Evolutionary conservation across 1,140 invertebrate species (phyloP).

Genomic region (Drosophila bocqueti): DNA sequence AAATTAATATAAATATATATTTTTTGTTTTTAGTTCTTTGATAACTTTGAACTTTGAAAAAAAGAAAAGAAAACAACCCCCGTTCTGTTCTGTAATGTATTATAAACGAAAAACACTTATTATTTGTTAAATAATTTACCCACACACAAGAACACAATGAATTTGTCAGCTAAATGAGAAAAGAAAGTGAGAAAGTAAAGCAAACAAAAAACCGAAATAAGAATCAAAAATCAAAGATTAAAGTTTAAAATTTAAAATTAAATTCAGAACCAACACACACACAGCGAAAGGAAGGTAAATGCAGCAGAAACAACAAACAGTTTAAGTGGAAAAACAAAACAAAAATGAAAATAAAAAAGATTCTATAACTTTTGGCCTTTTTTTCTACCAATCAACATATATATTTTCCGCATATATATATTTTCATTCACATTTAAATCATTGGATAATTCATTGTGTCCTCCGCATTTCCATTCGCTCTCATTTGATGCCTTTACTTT

Average conservation of each 20-base stretch:
- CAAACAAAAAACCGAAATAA: neutral
- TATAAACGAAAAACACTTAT: constrained; percentile 26
- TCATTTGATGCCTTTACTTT: constrained; percentile 29
- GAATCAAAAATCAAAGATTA: constrained; percentile 18
- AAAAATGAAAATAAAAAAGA: constrained; percentile 64
- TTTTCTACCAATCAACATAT: constrained; percentile 24
- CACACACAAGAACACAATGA: constrained; percentile 75
- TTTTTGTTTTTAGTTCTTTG: constrained; percentile 55
- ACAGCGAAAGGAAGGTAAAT: neutral
- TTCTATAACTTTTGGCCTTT: constrained; percentile 62
- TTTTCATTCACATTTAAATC: constrained; percentile 29
- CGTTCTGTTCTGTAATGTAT: constrained; percentile 49
- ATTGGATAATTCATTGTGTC: constrained; percentile 55
- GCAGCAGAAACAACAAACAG: constrained; percentile 13
- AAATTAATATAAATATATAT: constrained; percentile 62
- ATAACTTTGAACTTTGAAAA: constrained; percentile 26
- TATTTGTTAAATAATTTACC: constrained; percentile 41
- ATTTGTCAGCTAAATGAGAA: constrained; percentile 74
- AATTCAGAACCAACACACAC: constrained; percentile 42
- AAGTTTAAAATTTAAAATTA: constrained; percentile 38
- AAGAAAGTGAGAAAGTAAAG: neutral
- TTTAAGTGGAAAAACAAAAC: constrained; percentile 48
- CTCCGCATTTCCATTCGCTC: constrained; percentile 36
- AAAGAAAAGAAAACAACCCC: neutral
- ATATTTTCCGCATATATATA: neutral